Percentiles rank a stretch among this genome's conserved stretches.
phyloP scores from a whole-genome alignment of 2,888 invertebrate genomes.

The Arenicola marina region DNA sequence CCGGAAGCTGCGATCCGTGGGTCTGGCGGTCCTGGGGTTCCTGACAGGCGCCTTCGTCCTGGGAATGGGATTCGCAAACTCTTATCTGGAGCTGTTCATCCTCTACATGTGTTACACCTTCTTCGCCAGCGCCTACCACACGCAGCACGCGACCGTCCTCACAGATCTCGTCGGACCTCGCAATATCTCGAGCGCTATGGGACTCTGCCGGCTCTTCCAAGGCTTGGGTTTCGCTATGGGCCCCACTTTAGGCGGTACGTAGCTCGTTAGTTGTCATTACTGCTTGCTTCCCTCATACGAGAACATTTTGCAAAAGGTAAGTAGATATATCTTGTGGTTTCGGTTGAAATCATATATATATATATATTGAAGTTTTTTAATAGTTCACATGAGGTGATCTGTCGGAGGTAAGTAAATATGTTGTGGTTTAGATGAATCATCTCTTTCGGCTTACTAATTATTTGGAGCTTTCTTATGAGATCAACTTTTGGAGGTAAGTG shows the following conservation, averaged over 20 bases:
- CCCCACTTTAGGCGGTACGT: constrained; percentile 12
- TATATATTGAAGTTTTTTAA: no score
- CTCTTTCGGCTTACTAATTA: no score
- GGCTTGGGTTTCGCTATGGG: constrained; percentile 13
- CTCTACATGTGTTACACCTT: not conserved
- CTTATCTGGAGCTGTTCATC: not conserved
- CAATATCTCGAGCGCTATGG: constrained; percentile 6
- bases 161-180: constrained; percentile 9
- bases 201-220: constrained; percentile 13
- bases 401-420: no score
- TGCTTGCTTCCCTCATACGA: no score
- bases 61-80: not conserved
- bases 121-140: constrained; percentile 9
- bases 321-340: no score
- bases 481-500: no score
- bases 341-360: no score
- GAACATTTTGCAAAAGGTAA: no score
- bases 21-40: constrained; percentile 6
- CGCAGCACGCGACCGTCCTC: constrained; percentile 11
- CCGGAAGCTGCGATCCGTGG: constrained; percentile 1
- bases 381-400: no score
- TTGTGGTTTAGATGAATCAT: no score
- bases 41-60: not conserved
- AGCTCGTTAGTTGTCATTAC: not conserved
- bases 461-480: no score